Evolutionary conservation across 2,113 vertebrate species (phyloP).

Genomic region (Xiphophorus couchianus): DNA sequence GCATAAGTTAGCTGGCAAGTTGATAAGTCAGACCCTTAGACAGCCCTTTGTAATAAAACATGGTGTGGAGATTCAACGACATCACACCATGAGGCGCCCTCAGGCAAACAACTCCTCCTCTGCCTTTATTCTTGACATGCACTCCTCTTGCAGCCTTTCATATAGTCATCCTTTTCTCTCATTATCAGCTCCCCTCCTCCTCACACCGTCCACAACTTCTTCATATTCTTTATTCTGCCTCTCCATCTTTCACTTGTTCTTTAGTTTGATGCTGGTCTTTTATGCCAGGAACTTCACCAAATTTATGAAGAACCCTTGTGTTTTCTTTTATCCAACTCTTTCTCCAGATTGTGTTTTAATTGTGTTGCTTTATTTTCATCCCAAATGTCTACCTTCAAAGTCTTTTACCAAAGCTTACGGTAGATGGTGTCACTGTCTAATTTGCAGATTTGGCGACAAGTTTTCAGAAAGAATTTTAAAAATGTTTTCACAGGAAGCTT

Average conservation of each 20-base stretch:
- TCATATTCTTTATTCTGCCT: conserved; percentile 46
- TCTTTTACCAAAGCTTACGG: conserved; percentile 53
- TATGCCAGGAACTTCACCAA: conserved; percentile 50
- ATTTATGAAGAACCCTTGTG: conserved; percentile 60
- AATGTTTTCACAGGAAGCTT: conserved; percentile 28
- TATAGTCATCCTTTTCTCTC: conserved; percentile 63
- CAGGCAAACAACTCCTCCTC: conserved; percentile 56
- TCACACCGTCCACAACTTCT: conserved; percentile 49
- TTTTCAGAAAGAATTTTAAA: conserved; percentile 49
- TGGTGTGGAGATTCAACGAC: conserved; percentile 50
- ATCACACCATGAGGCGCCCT: conserved; percentile 58
- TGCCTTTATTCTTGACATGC: conserved; percentile 60
- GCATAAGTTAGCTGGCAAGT: conserved; percentile 34
- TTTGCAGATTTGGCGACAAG: conserved; percentile 54
- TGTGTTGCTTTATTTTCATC: conserved; percentile 53
- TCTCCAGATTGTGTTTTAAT: conserved; percentile 34
- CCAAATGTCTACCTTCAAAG: conserved; percentile 49
- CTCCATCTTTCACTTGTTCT: conserved; percentile 43
- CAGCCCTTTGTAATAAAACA: conserved; percentile 51
- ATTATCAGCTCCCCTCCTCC: conserved; percentile 60
- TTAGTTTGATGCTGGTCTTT: conserved; percentile 45
- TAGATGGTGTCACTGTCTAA: conserved; percentile 48
- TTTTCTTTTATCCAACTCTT: conserved; percentile 26
- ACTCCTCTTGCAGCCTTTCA: conserved; percentile 64
- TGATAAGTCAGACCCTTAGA: conserved; percentile 30